phyloP scores from a whole-genome alignment of 2,797 vertebrate genomes.

The Epinephelus awoara region DNA sequence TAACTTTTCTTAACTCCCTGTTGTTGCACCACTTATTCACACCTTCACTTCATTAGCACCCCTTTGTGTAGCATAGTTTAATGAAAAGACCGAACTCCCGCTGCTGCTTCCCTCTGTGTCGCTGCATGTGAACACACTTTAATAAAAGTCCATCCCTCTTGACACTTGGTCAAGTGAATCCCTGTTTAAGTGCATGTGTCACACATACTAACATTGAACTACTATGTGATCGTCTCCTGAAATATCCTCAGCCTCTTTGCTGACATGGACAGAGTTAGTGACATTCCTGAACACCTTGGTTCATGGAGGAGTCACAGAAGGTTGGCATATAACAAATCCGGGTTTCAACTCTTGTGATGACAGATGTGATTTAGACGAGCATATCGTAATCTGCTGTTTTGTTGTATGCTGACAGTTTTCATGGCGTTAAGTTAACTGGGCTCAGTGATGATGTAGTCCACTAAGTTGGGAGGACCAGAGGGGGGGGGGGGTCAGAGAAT shows the following conservation, averaged over 20 bases:
- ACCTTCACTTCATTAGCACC: neutral
- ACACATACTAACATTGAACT: conserved; percentile 58
- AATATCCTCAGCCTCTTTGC: conserved; percentile 68
- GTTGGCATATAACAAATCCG: conserved; percentile 15
- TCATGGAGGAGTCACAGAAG: conserved; percentile 21
- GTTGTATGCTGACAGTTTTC: conserved; percentile 32
- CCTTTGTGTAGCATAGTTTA: neutral
- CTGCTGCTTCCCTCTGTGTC: conserved; percentile 10
- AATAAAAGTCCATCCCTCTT: conserved; percentile 30
- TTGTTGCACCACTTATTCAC: conserved; percentile 1
- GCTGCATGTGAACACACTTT: conserved; percentile 18
- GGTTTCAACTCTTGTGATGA: neutral
- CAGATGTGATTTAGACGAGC: neutral
- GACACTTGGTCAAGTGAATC: conserved; percentile 48
- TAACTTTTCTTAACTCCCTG: neutral
- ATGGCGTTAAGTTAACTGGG: conserved; percentile 9
- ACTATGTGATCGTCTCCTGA: conserved; percentile 66
- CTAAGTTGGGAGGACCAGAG: conserved; percentile 45
- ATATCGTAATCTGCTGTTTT: conserved; percentile 2
- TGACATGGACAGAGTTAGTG: conserved; percentile 56
- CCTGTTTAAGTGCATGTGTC: conserved; percentile 50
- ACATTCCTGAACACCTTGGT: conserved; percentile 56
- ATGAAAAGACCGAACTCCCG: neutral
- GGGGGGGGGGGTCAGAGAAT: conserved; percentile 49
- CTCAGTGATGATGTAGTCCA: conserved; percentile 46